Evolutionary conservation across 1,140 invertebrate genomes (phyloP).

Genomic region (Proctacanthus coquilletti): DNA sequence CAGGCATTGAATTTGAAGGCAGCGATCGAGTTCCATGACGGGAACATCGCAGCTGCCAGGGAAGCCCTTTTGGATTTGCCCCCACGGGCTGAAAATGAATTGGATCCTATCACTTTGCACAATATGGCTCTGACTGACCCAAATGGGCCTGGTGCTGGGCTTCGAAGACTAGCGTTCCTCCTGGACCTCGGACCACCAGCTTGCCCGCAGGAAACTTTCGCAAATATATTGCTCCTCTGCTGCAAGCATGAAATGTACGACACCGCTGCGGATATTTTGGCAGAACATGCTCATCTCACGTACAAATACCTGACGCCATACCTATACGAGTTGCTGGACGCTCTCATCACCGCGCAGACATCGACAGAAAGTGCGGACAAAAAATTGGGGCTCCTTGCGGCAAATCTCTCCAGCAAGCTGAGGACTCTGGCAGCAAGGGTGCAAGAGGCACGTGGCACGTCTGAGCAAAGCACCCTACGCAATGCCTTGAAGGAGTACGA

Average conservation of each 20-base stretch:
- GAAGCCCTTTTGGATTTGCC: constrained; percentile 98
- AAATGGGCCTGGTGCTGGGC: constrained; percentile 70
- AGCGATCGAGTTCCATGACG: constrained; percentile 93
- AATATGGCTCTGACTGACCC: constrained; percentile 96
- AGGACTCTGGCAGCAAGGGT: constrained; percentile 87
- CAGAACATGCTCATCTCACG: constrained; percentile 93
- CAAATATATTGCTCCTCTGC: constrained; percentile 88
- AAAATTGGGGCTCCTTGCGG: constrained; percentile 91
- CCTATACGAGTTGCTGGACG: constrained; percentile 79
- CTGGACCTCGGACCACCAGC: constrained; percentile 85
- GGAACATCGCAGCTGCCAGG: constrained; percentile 81
- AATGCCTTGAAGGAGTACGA: constrained; percentile 87
- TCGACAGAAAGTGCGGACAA: constrained; percentile 93
- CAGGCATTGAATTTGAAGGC: constrained; percentile 99
- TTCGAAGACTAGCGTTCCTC: constrained; percentile 94
- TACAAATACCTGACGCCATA: constrained; percentile 92
- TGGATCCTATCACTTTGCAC: constrained; percentile 95
- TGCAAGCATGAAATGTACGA: constrained; percentile 97
- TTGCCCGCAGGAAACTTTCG: constrained; percentile 87
- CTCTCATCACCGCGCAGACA: constrained; percentile 93
- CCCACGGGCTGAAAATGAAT: constrained; percentile 86
- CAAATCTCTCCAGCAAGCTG: constrained; percentile 77
- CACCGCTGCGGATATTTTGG: constrained; percentile 92
- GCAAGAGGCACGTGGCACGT: constrained; percentile 74
- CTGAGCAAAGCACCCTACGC: constrained; percentile 78